Evolutionary conservation across 2,888 invertebrate genomes (phyloP), one percentile per base, ranked within the genome.

Genomic region (Drosophila hamatofila): DNA sequence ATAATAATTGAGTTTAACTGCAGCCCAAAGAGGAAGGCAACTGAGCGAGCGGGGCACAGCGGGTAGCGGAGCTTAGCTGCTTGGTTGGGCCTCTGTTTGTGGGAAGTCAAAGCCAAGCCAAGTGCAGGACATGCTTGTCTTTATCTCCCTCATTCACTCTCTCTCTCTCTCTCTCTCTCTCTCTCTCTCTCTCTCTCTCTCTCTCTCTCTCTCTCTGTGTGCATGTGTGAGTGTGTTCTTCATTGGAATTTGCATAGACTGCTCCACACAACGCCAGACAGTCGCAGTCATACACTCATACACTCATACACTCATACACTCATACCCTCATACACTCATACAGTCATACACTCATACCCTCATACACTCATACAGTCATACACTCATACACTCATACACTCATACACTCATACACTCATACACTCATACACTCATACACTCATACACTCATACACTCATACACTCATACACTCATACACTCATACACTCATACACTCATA

Each of bases 1-100:
- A 86, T 86, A 86, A 86, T 88, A 86, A 86, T 88, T 86, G 89
- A 86, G 85, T 86, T 86, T 86, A 86, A 86, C 85, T 86, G 86
- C 87, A 76, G 80, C 88, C 88, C 48, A 48, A 81, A 83, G 73
- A 76, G 72, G 72, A n/a, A 21, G 39, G 49, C 60, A 57, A 51
- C 35, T 48, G 55, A 33, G 42, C 41, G 1, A 55, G 57, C 12
- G 11, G 37, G 25, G 4, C 2, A 3, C 2, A 4, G 27, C 9
- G 27, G 25, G 23, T 12, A 12, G 37, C 58, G 58, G 82, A 77
- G 75, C 85, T 83, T 82, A 88, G 75, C 70, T 85, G 88, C 88
- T 82, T 74, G 83, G 85, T 54, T 85, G 85, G 54, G 68, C 80
- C 82, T 80, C 78, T 88, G 83, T 82, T 85, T 83, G 82, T 77